Conservation (phyloP, 1,140 invertebrate species). For the Delia radicum region DNA sequence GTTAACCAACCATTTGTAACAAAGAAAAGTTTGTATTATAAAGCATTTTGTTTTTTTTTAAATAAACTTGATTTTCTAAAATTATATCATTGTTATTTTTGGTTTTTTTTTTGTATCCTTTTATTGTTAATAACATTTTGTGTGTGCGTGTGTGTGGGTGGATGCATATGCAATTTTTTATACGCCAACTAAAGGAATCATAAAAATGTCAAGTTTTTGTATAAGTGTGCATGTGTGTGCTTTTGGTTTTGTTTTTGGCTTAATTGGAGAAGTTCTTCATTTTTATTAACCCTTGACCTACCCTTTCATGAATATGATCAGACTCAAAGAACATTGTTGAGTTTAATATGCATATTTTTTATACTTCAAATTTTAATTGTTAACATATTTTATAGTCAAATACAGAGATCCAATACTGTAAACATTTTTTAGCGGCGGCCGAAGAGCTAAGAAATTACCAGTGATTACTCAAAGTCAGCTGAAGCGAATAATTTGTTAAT, state of each 20-base stretch:
- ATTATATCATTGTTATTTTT: not conserved
- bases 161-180: not conserved
- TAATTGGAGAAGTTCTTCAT: not conserved
- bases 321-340: not conserved
- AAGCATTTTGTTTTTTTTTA: not conserved
- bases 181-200: not conserved
- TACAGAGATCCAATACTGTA: too few species aligned
- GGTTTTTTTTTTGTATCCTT: not conserved
- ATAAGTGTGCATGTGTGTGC: not conserved
- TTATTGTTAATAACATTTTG: not conserved
- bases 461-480: too few species aligned
- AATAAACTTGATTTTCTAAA: not conserved
- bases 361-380: too few species aligned
- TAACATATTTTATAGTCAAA: too few species aligned
- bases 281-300: slow-evolving; percentile 18
- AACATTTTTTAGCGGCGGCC: too few species aligned
- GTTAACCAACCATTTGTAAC: not conserved
- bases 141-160: not conserved
- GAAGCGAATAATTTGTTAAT: too few species aligned
- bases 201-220: not conserved
- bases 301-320: not conserved
- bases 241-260: not conserved
- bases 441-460: too few species aligned
- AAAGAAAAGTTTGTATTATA: not conserved
- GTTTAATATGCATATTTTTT: too few species aligned